phyloP scores from a whole-genome alignment of 2,797 vertebrate species.

The Myripristis jacobus region DNA sequence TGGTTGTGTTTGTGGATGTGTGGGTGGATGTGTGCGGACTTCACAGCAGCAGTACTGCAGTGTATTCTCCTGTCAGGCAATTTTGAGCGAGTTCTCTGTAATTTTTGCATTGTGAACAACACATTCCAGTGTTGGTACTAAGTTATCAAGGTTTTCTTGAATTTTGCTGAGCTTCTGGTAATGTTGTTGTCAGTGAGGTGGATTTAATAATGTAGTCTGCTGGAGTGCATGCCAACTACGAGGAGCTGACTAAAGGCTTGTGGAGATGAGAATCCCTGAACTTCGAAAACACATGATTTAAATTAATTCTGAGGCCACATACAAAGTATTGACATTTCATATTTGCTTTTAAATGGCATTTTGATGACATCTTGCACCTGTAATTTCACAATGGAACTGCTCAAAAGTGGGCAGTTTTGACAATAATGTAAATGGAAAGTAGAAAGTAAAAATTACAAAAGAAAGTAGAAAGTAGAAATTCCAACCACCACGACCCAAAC shows the following conservation, averaged over 20 bases:
- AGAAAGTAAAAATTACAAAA: too few relatives aligned
- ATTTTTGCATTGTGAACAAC: not conserved
- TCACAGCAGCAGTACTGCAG: not conserved
- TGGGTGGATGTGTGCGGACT: not conserved
- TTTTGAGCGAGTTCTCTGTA: not conserved
- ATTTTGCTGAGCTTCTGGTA: constrained; percentile 11
- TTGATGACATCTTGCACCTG: too few relatives aligned
- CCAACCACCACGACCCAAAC: too few relatives aligned
- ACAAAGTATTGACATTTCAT: not conserved
- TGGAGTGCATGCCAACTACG: not conserved
- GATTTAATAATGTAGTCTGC: constrained; percentile 25
- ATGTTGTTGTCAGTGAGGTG: constrained; percentile 3
- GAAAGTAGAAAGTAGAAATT: too few relatives aligned
- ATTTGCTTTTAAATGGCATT: not conserved
- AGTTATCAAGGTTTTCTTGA: constrained; percentile 4
- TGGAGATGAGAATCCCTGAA: not conserved
- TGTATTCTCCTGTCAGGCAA: not conserved
- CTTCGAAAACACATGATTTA: not conserved
- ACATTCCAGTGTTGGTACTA: not conserved
- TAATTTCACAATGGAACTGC: too few relatives aligned
- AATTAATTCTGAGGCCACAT: constrained; percentile 7
- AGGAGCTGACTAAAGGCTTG: constrained; percentile 1
- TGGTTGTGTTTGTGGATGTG: not conserved
- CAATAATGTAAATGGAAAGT: too few relatives aligned
- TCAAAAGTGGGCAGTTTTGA: too few relatives aligned